Conservation (phyloP, 2,888 invertebrate genomes). For the Scaptomyza parva region DNA sequence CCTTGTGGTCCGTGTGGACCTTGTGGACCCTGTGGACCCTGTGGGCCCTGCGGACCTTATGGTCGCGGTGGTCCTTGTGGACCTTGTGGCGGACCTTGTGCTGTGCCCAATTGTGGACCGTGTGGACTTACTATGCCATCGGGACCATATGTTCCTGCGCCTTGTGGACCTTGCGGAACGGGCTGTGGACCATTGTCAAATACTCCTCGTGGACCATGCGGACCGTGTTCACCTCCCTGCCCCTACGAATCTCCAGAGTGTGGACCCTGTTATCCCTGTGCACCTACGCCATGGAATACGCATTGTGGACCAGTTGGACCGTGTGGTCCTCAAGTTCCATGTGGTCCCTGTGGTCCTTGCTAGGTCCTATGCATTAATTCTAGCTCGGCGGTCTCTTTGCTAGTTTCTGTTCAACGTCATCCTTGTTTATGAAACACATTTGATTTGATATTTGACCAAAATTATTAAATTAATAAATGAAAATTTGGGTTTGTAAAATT, state of each 20-base stretch:
- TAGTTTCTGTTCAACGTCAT: slow-evolving; percentile 12
- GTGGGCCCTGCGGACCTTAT: slow-evolving; percentile 4
- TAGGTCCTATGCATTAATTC: not conserved
- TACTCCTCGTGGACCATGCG: slow-evolving; percentile 62
- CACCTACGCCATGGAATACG: slow-evolving; percentile 22
- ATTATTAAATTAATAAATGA: slow-evolving; percentile 13
- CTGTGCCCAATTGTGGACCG: slow-evolving; percentile 18
- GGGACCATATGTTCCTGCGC: slow-evolving; percentile 63
- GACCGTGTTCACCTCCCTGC: slow-evolving; percentile 48
- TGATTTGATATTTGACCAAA: slow-evolving; percentile 8
- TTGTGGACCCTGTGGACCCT: not conserved
- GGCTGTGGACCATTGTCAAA: slow-evolving; percentile 70
- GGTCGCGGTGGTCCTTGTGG: slow-evolving; percentile 4
- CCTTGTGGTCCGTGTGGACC: slow-evolving; percentile 11
- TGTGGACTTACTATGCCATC: slow-evolving; percentile 74
- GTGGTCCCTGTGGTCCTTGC: slow-evolving; percentile 25
- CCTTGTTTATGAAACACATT: not conserved
- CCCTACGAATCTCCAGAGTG: slow-evolving; percentile 23
- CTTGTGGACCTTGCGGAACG: slow-evolving; percentile 66
- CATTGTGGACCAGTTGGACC: slow-evolving; percentile 24
- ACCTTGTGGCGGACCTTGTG: slow-evolving; percentile 9
- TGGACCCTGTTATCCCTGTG: slow-evolving; percentile 21
- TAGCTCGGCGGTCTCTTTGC: slow-evolving; percentile 11
- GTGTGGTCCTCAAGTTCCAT: slow-evolving; percentile 25
- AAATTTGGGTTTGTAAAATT: not conserved